Base-by-base conservation (phyloP, 2,797 vertebrate genomes). In the Microtus californicus region DNA sequence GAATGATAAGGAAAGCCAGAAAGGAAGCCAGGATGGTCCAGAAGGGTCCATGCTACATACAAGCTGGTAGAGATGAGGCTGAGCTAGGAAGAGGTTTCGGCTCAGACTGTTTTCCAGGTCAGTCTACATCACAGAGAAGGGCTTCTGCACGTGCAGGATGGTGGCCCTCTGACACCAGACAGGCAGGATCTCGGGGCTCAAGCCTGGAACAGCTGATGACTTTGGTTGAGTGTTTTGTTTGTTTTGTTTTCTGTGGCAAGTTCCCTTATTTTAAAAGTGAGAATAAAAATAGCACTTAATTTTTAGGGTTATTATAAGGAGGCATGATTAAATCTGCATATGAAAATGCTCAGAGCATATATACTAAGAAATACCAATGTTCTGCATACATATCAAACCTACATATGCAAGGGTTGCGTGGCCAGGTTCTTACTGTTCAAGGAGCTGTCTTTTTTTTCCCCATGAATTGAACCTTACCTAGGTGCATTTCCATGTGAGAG, bases 401-500 rank as follows among this genome's bases (percentile, higher is more conserved):
- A 31, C 25, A 40, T 48, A 7, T 5, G 5, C 4, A 1, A 77
- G 17, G 21, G n/a, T 59, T 29, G 5, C 21, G 6, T 61, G 54
- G 11, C 48, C 71, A 56, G 0, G 43, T 79, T 87, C 79, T 43
- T 11, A 34, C 34, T 94, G 23, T 59, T 19, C 37, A 59, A 54
- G 13, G 25, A 45, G 3, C 2, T 56, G 25, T 31, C 15, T 1
- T 13, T 19, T 17, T 15, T 40, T 48, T 13, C 61, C 91, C 14
- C 27, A 27, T 45, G 43, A 65, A 85, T 74, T 69, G 2, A 37
- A 74, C 27, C 37, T 92, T 23, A 56, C 67, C 82, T 91, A n/a
- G 31, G 27, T 7, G 23, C 12, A 74, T 93, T 96, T 95, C 54
- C 40, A 83, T 54, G 87, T 93, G 71, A 87, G 69, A 89, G 9